Evolutionary conservation across 2,888 invertebrate species (phyloP), one percentile per base, ranked within the genome.

Genomic region (Helicoverpa assulta): DNA sequence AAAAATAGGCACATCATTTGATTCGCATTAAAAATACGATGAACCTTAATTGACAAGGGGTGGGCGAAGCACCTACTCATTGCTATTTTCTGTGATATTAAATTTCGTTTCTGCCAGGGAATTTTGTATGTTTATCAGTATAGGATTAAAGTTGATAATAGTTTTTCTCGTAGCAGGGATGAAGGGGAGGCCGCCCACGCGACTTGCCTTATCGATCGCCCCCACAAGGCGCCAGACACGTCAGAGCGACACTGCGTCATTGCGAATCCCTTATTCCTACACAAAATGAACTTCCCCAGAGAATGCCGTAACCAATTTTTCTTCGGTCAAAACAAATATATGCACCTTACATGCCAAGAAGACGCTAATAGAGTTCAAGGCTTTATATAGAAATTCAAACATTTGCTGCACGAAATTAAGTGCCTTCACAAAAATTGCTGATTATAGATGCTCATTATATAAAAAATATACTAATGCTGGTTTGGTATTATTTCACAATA

Each of bases 161-260:
- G 76, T 80, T 83, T 83, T 82, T 84, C 72, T 80, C 73, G 71
- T 64, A 71, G 78, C 76, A 82, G 80, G 87, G 86, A 85, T 84
- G 85, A 84, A 86, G 88, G 88, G 89, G 90, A 90, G 87, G 87
- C 84, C 92, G 87, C 94, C 93, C 89, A 92, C 94, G 88, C 91
- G 87, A 86, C 81, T 80, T 76, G 80, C 81, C 56, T 77, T 94
- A 94, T 95, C 91, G 94, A 94, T 94, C 94, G 92, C 84, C 86
- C 84, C 87, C 86, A 78, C 85, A 55, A 80, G 92, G 91, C 93
- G 92, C 92, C 92, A 85, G 80, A 89, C 85, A 91, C 94, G 92
- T 93, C 93, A 92, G 83, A 86, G 83, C 84, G 70, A 77, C 70
- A 88, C 88, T 94, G 93, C 94, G 94, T 94, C 94, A 94, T 87